Evolutionary conservation across 2,113 vertebrate species (phyloP).

Genomic region (Paramisgurnus dabryanus): DNA sequence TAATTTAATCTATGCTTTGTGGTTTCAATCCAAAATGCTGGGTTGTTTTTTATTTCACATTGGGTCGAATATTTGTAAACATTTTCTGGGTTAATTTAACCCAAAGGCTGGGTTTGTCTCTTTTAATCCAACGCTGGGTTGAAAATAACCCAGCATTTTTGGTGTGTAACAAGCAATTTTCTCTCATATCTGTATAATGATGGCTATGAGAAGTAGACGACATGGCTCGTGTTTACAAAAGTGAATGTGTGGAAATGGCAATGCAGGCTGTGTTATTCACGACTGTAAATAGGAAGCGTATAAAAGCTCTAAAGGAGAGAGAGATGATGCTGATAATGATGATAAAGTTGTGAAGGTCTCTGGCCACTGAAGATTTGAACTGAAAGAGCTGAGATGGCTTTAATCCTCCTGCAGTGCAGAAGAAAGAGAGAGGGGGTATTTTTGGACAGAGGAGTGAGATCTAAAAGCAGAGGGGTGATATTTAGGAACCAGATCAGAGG

Average conservation of each 20-base stretch:
- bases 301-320: not conserved
- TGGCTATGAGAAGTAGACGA: no score
- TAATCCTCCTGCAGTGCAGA: slow-evolving; percentile 9
- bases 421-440: not conserved
- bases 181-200: not conserved
- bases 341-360: slow-evolving; percentile 20
- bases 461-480: not conserved
- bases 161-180: not conserved
- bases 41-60: no score
- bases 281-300: not conserved
- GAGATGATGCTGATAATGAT: no score
- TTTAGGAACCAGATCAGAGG: not conserved
- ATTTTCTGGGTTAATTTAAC: no score
- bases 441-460: slow-evolving; percentile 8
- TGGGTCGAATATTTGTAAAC: no score
- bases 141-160: no score
- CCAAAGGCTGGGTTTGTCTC: no score
- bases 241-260: not conserved
- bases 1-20: no score
- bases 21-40: no score
- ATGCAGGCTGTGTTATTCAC: not conserved
- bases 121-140: no score
- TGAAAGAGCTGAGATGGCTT: slow-evolving; percentile 24
- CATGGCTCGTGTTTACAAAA: no score
- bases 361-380: not conserved